phyloP scores from a whole-genome alignment of 1,140 invertebrate genomes.

The Caenorhabditis inopinata region DNA sequence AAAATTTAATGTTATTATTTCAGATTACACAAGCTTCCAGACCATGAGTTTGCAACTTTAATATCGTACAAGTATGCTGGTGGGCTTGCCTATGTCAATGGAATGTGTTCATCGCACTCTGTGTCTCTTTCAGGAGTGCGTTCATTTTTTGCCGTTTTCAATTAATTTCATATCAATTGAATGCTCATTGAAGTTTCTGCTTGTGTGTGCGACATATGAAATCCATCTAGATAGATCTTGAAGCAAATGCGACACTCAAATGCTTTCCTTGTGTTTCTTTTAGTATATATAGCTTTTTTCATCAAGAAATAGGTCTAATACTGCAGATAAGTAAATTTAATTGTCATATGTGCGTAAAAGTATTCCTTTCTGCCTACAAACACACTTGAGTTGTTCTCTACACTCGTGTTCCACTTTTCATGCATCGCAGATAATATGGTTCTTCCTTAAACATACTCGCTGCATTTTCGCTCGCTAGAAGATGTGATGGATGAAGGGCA shows the following conservation, averaged over 20 bases:
- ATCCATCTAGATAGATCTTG: not conserved
- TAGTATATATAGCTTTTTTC: constrained; percentile 33
- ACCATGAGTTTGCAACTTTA: constrained; percentile 60
- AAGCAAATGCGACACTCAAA: not conserved
- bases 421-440: constrained; percentile 20
- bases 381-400: not conserved
- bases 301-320: no score
- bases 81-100: constrained; percentile 60
- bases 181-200: not conserved
- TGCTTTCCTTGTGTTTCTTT: not conserved
- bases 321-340: no score
- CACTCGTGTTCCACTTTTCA: not conserved
- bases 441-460: not conserved
- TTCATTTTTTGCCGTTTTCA: not conserved
- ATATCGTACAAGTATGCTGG: constrained; percentile 62
- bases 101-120: constrained; percentile 55
- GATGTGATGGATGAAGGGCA: constrained; percentile 24
- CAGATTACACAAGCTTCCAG: constrained; percentile 52
- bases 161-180: no score
- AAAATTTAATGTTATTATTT: not conserved
- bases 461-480: not conserved
- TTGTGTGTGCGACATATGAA: constrained; percentile 15
- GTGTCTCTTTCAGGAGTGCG: constrained; percentile 61
- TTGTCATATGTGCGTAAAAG: no score
- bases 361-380: not conserved